Base-by-base conservation (phyloP, 1,140 invertebrate species). In the Phortica variegata region DNA sequence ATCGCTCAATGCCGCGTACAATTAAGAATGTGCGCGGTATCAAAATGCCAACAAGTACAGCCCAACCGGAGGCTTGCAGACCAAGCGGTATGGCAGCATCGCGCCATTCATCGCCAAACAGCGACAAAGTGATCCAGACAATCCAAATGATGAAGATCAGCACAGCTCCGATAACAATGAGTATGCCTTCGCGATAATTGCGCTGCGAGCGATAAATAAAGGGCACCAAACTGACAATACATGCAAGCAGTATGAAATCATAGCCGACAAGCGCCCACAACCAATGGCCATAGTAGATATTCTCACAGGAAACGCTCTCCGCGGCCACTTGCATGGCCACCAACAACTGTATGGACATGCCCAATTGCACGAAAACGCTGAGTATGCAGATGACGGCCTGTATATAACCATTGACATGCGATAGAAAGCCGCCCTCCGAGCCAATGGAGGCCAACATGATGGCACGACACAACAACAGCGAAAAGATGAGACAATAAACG, bases 21-120 rank as follows among this genome's bases (percentile, higher is more conserved):
- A 85, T 84, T 41, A 83, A 65, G 45, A 83, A 83, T 0, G 83
- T 80, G 45, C 83, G 78, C 1, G 84, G 84, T 49, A 85, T 79
- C 43, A 83, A 82, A 12, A 86, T 77, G 1, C 79, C 72, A 6
- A 81, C 68, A 3, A 85, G 59, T 13, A 84, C 74, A 0, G 79
- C 75, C 39, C 80, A 80, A 1, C 82, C 82, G 2, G 80, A 81
- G 7, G 77, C 77, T 32, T 83, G 71, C 4, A 84, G 54, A 8
- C 82, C 83, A n/a, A 81, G 50, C 8, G 82, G 80, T n/a, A 84
- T 63, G n/a, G 79, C 77, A 1, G 79, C 77, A 57, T 85, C 82
- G 12, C 77, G 70, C 78, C 79, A 84, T 17, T 79, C 61, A 8
- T 78, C 63, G 1, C 76, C 75, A 12, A 82, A 62, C 2, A 83